phyloP scores from a whole-genome alignment of 2,113 vertebrate genomes.

The Salvelinus fontinalis region DNA sequence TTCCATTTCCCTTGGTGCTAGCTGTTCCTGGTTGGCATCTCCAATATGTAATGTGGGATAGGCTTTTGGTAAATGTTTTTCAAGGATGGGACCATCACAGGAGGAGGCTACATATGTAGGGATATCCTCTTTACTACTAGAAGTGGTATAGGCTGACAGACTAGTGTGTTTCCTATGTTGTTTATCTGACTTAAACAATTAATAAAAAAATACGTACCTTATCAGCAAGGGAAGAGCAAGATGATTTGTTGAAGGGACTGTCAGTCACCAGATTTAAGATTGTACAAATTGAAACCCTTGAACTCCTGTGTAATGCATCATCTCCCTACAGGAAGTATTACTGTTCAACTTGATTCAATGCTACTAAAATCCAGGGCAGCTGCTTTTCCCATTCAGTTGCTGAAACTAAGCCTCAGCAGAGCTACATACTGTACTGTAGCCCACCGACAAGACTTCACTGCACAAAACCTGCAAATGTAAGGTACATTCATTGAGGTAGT shows the following conservation, averaged over 20 bases:
- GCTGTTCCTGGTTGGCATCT: neutral
- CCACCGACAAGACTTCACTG: constrained; percentile 16
- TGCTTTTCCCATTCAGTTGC: constrained; percentile 53
- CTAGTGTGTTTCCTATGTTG: neutral
- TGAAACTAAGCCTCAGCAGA: constrained; percentile 30
- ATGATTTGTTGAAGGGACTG: neutral
- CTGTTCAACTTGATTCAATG: constrained; percentile 39
- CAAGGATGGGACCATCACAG: neutral
- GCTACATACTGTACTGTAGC: constrained; percentile 5
- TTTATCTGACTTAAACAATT: neutral
- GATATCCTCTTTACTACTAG: neutral
- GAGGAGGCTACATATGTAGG: neutral
- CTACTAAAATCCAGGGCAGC: constrained; percentile 48
- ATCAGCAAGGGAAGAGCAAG: neutral
- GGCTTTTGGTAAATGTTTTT: neutral
- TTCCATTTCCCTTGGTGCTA: too few species aligned
- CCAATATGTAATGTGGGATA: neutral
- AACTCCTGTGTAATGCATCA: constrained; percentile 8
- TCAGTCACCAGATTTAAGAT: constrained; percentile 28
- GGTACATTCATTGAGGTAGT: neutral
- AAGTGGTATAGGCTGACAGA: neutral
- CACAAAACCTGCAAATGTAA: constrained; percentile 23
- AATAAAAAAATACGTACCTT: neutral
- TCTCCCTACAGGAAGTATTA: constrained; percentile 21
- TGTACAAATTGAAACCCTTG: constrained; percentile 11